phyloP scores from a whole-genome alignment of 1,140 invertebrate species.

The Lepidurus arcticus region DNA sequence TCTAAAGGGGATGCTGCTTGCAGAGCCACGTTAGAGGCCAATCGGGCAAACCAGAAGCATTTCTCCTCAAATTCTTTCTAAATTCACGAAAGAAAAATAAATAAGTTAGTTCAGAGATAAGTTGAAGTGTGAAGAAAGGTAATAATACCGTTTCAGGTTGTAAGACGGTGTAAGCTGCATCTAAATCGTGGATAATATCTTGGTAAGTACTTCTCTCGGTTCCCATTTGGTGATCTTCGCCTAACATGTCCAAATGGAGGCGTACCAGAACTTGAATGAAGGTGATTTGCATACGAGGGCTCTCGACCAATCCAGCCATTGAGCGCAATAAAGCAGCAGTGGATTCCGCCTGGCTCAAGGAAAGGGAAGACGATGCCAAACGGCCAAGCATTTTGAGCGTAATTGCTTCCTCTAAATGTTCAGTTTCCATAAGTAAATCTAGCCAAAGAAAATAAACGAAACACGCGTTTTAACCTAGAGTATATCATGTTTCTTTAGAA shows the following conservation, averaged over 20 bases:
- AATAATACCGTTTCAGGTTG: not conserved
- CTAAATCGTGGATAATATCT: not conserved
- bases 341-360: not conserved
- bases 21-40: not conserved
- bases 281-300: not conserved
- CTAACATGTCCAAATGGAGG: not conserved
- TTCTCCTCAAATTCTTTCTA: not conserved
- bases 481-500: not conserved
- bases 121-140: not conserved
- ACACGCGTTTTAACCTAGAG: not conserved
- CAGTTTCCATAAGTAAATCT: not conserved
- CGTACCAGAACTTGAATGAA: not conserved
- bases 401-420: not conserved
- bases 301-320: not conserved
- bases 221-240: not conserved
- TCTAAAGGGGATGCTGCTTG: not conserved
- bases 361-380: not conserved
- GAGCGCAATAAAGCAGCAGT: not conserved
- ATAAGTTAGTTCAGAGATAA: not conserved
- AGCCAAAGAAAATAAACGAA: not conserved
- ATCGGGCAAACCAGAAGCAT: not conserved
- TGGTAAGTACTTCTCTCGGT: not conserved
- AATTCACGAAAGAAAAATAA: not conserved
- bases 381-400: not conserved
- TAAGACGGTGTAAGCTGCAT: not conserved